A percentile compares a stretch with the other conserved stretches of the same genome.
Evolutionary conservation across 2,888 invertebrate genomes (phyloP).

Genomic region (Synanthedon myopaeformis): DNA sequence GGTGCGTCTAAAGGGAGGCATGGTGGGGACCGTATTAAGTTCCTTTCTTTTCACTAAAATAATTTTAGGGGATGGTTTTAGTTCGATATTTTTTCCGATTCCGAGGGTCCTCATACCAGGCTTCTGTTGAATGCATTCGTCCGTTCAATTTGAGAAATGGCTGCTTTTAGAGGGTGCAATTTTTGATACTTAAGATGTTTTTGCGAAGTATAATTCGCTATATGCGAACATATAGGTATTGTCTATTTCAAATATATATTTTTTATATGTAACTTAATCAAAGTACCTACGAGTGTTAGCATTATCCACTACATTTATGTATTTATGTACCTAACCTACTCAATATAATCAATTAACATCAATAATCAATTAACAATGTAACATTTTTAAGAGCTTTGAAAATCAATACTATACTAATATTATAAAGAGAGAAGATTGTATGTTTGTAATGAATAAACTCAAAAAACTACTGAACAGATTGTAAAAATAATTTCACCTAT

Average conservation of each 20-base stretch:
- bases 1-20: slow-evolving; percentile 52
- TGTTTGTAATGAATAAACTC: too few species aligned
- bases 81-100: slow-evolving; percentile 64
- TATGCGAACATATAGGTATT: slow-evolving; percentile 16
- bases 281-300: neutral
- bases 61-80: slow-evolving; percentile 70
- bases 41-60: slow-evolving; percentile 71
- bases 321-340: too few species aligned
- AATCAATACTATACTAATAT: too few species aligned
- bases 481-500: too few species aligned
- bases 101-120: slow-evolving; percentile 38
- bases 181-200: slow-evolving; percentile 36
- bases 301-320: neutral
- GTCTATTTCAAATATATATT: slow-evolving; percentile 4
- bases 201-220: too few species aligned
- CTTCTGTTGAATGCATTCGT: slow-evolving; percentile 47
- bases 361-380: too few species aligned
- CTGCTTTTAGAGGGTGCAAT: slow-evolving; percentile 27
- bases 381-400: too few species aligned
- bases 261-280: slow-evolving; percentile 1
- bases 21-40: slow-evolving; percentile 70
- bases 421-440: too few species aligned
- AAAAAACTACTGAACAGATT: too few species aligned
- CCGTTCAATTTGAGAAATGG: slow-evolving; percentile 60
- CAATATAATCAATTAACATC: too few species aligned